Evolutionary conservation across 2,888 invertebrate genomes (phyloP).

Genomic region (Epinotia nisella): DNA sequence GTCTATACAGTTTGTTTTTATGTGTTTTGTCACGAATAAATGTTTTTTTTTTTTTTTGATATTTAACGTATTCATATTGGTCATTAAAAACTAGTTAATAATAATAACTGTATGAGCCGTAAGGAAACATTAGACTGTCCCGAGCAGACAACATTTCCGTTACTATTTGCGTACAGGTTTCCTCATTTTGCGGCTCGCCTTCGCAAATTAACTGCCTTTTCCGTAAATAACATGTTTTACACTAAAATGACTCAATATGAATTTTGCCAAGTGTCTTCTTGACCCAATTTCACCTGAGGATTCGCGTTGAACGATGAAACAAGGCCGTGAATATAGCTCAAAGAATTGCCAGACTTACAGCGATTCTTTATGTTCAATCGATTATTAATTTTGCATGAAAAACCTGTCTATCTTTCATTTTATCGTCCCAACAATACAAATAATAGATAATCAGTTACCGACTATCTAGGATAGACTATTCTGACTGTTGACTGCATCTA

Average conservation of each 20-base stretch:
- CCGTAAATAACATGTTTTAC: slow-evolving; percentile 27
- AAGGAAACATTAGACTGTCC: slow-evolving; percentile 15
- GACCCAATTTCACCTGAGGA: background rate
- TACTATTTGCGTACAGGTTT: slow-evolving; percentile 17
- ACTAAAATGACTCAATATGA: slow-evolving; percentile 3
- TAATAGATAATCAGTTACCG: too few species aligned
- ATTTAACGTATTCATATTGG: background rate
- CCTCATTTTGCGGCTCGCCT: slow-evolving; percentile 21
- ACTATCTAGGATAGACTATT: too few species aligned
- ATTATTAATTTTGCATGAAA: too few species aligned
- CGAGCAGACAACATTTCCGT: slow-evolving; percentile 4
- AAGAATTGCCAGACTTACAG: too few species aligned
- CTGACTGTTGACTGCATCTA: too few species aligned
- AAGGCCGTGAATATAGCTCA: too few species aligned
- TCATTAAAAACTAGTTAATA: background rate
- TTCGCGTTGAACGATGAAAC: background rate
- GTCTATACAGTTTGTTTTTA: too few species aligned
- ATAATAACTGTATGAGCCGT: background rate
- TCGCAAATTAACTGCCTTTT: slow-evolving; percentile 14
- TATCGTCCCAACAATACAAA: too few species aligned
- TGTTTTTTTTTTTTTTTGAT: too few species aligned
- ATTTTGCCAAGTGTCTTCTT: background rate
- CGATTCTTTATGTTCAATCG: too few species aligned
- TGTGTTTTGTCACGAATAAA: too few species aligned
- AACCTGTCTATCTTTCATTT: too few species aligned